Evolutionary conservation across 1,140 invertebrate species (phyloP).

Genomic region (Papilio glaucus): DNA sequence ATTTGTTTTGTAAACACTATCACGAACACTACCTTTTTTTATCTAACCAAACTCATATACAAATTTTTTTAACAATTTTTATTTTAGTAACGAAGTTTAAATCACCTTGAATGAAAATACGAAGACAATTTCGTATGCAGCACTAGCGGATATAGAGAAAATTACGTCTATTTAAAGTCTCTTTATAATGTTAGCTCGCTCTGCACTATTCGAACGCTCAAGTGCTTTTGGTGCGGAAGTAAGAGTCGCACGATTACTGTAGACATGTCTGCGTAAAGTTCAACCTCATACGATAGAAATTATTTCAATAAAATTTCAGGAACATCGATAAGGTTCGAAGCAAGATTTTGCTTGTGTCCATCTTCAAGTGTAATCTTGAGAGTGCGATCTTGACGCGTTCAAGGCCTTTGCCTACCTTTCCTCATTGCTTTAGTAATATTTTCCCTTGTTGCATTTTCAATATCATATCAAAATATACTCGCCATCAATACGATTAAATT

Average conservation of each 20-base stretch:
- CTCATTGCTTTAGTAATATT: too few species aligned
- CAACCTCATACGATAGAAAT: slow-evolving; percentile 62
- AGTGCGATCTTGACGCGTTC: neutral
- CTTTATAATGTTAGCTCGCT: slow-evolving; percentile 62
- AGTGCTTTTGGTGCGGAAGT: slow-evolving; percentile 66
- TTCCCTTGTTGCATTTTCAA: slow-evolving; percentile 3
- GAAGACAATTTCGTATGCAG: neutral
- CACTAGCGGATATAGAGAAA: slow-evolving; percentile 27
- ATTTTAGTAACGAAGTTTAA: neutral
- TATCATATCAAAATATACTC: neutral
- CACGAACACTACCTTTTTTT: too few species aligned
- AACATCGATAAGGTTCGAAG: too few species aligned
- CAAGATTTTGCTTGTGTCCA: too few species aligned
- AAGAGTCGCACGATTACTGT: slow-evolving; percentile 58
- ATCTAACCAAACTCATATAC: too few species aligned
- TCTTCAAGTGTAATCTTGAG: neutral
- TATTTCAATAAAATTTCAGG: neutral
- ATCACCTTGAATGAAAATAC: neutral
- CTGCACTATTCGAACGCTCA: slow-evolving; percentile 71
- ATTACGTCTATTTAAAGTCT: slow-evolving; percentile 51
- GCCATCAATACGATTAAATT: slow-evolving; percentile 8
- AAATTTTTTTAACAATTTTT: slow-evolving; percentile 5
- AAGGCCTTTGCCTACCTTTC: too few species aligned
- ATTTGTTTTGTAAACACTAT: too few species aligned
- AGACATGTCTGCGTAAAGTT: slow-evolving; percentile 56